Evolutionary conservation across 1,140 invertebrate genomes (phyloP).

Genomic region (Drosophila bipectinata): DNA sequence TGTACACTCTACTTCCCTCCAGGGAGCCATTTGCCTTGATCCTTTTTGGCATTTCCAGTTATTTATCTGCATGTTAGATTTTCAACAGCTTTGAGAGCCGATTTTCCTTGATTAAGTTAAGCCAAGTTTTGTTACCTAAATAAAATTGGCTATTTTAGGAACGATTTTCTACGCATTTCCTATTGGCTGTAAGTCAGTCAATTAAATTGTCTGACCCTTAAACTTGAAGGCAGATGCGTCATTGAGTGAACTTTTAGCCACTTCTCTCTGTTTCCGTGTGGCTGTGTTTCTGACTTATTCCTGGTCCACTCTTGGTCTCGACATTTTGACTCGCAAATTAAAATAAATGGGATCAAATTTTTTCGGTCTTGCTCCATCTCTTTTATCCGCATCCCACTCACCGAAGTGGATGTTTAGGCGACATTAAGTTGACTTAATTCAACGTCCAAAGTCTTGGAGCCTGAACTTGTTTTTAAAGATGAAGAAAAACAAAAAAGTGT

Average conservation of each 20-base stretch:
- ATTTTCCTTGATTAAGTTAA: constrained; percentile 31
- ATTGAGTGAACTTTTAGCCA: constrained; percentile 22
- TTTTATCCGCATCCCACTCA: constrained; percentile 10
- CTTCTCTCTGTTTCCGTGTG: constrained; percentile 2
- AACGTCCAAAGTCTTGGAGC: constrained; percentile 32
- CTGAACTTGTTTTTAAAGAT: constrained; percentile 22
- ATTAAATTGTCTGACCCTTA: constrained; percentile 44
- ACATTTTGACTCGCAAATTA: constrained; percentile 75
- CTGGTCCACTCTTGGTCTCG: constrained; percentile 64
- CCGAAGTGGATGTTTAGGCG: constrained; percentile 35
- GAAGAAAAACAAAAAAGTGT: not conserved
- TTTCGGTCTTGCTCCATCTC: constrained; percentile 31
- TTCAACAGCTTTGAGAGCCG: constrained; percentile 30
- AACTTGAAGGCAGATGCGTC: constrained; percentile 31
- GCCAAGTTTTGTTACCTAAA: constrained; percentile 28
- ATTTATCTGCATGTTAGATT: constrained; percentile 39
- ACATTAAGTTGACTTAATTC: constrained; percentile 66
- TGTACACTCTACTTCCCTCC: constrained; percentile 22
- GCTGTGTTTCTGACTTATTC: constrained; percentile 30
- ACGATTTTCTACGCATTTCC: constrained; percentile 21
- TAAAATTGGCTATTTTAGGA: constrained; percentile 39
- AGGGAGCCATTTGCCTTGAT: constrained; percentile 42
- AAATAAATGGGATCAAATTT: constrained; percentile 75
- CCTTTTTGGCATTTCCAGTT: constrained; percentile 40
- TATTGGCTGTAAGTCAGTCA: constrained; percentile 38